Evolutionary conservation across 2,113 vertebrate genomes (phyloP).

Genomic region (Podocnemis expansa): DNA sequence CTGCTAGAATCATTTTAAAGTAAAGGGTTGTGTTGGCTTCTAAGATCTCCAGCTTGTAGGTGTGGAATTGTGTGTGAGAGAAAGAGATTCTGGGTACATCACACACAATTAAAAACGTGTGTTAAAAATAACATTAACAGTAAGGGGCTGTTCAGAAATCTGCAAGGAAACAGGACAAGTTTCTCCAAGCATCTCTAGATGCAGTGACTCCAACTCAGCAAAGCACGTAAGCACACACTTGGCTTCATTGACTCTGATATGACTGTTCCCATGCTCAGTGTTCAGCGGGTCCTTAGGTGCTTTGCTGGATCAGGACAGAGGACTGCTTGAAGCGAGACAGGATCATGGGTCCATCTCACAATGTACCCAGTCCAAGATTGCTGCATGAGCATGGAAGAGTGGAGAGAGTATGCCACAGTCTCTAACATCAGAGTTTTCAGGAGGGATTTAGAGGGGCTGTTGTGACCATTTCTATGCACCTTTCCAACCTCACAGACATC

Average conservation of each 20-base stretch:
- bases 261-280: not conserved
- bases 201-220: not conserved
- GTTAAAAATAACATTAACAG: not conserved
- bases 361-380: not conserved
- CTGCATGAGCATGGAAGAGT: accelerated
- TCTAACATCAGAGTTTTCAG: not conserved
- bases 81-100: no score
- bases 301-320: not conserved
- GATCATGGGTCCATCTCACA: not conserved
- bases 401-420: not conserved
- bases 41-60: constrained; percentile 38
- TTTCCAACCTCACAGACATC: not conserved
- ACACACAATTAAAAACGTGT: not conserved
- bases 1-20: constrained; percentile 39
- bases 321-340: not conserved
- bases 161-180: not conserved
- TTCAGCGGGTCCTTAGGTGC: not conserved
- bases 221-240: not conserved
- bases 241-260: not conserved
- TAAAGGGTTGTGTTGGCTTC: constrained; percentile 43
- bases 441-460: not conserved
- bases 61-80: not conserved
- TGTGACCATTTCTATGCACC: not conserved
- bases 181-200: not conserved
- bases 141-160: not conserved